Evolutionary conservation across 92 coral and sea anemone species (phyloP).

Genomic region (Epizoanthus rinbou): DNA sequence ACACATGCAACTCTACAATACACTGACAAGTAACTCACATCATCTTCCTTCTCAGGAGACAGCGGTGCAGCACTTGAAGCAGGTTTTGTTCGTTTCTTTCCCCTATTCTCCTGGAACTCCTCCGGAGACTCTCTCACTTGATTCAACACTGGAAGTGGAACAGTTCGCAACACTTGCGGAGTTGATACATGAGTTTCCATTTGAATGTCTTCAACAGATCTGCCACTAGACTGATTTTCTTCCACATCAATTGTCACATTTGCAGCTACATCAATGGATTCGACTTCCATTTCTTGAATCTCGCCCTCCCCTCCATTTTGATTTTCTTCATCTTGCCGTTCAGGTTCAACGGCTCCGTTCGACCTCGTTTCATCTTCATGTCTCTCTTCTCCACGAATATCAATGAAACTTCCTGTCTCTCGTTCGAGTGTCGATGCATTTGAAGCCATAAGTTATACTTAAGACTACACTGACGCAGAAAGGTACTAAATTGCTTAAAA

Average conservation of each 20-base stretch:
- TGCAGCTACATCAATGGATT: conserved; percentile 8
- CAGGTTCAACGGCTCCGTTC: neutral
- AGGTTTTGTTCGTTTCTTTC: conserved; percentile 55
- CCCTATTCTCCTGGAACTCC: conserved; percentile 55
- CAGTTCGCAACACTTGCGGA: conserved; percentile 47
- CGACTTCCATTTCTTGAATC: conserved; percentile 15
- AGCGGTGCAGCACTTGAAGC: conserved; percentile 58
- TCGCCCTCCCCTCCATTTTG: neutral
- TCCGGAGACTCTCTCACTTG: conserved; percentile 67
- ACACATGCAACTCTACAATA: neutral
- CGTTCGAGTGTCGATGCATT: neutral
- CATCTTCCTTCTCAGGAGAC: conserved; percentile 86
- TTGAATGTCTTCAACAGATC: neutral
- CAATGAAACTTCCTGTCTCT: neutral
- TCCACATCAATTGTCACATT: conserved; percentile 1
- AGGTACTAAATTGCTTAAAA: neutral
- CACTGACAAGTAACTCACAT: conserved; percentile 50
- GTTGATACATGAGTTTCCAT: conserved; percentile 20
- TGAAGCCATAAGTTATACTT: conserved; percentile 12
- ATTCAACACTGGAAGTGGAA: conserved; percentile 26
- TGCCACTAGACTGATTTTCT: neutral
- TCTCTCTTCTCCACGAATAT: conserved; percentile 12
- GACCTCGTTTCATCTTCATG: neutral
- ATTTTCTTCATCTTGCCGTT: neutral
- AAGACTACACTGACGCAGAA: too few species aligned